Base-by-base conservation (phyloP, 1,140 invertebrate genomes). In the Heliconius himera region DNA sequence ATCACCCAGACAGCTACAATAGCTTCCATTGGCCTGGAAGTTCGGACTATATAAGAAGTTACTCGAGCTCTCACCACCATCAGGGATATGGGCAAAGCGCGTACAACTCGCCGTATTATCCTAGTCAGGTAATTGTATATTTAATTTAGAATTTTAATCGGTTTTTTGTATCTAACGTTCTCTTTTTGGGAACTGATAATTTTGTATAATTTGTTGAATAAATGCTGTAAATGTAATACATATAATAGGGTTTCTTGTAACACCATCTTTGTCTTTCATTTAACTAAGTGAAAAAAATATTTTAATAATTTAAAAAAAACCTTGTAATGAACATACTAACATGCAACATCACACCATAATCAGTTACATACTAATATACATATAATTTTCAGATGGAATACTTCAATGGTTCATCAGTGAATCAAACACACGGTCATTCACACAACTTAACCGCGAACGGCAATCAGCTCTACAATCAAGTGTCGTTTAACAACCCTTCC, bases 61-160 rank as follows among this genome's bases (percentile, higher is more conserved):
- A 94, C 77, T 92, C 92, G 16, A 90, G 92, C 71, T 89, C 95
- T 22, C 93, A 95, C 73, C 95, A 92, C 82, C 95, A 91, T 81
- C 95, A 96, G 78, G 96, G 96, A 51, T 96, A 96, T 51, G 95
- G 95, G 26, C 96, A 96, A 85, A 95, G 95, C 70, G 93, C 94
- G 1, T 96, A 96, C 84, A 96, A 95, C 79, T 95, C 94, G 18
- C 94, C 94, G 4, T 95, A 95, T 77, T 95, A 95, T 89, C 94
- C 94, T 73, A 94, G 92, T 84, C 94, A 95, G 92, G 94, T 95
- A 85, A 13, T 36, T 70, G 5, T 70, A 18, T 70, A 70, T 70
- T 70, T 8, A 11, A 9, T 60, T 22, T 60, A 3, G 54, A 22
- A 3, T 60, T 60, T 60, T 26, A n/a, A 2, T 36, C 20, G 22